Conservation (phyloP, 2,888 invertebrate genomes). For the Napeogenes sylphis region DNA sequence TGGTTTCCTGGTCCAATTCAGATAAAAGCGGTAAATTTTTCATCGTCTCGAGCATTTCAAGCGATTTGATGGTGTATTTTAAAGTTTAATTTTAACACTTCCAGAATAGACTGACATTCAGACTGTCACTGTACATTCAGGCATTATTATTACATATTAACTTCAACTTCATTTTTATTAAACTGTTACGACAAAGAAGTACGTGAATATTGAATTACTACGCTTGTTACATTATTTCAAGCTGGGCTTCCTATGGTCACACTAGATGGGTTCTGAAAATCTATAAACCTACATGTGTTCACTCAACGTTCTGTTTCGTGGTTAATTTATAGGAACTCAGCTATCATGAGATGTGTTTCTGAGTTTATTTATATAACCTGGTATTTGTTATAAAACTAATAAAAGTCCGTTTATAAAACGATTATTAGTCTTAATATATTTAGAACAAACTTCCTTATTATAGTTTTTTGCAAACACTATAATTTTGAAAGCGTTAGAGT, state of each 20-base stretch:
- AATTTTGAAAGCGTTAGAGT: too few relatives aligned
- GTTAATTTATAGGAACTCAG: constrained; percentile 26
- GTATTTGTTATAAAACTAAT: too few relatives aligned
- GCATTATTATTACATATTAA: constrained; percentile 21
- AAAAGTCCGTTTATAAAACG: too few relatives aligned
- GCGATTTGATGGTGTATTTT: constrained; percentile 33
- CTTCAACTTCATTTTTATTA: too few relatives aligned
- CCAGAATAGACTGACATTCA: constrained; percentile 29
- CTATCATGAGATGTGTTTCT: constrained; percentile 12
- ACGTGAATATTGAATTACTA: too few relatives aligned
- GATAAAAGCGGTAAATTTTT: constrained; percentile 57
- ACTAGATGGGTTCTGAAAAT: constrained; percentile 52
- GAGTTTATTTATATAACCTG: background rate
- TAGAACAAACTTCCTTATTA: constrained; percentile 1
- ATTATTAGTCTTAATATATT: constrained; percentile 1
- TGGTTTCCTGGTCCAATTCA: constrained; percentile 52
- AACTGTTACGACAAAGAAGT: too few relatives aligned
- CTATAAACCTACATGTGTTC: constrained; percentile 60
- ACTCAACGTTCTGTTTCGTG: constrained; percentile 25
- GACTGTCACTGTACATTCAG: constrained; percentile 4
- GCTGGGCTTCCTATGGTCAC: constrained; percentile 38
- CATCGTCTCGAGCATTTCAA: constrained; percentile 41
- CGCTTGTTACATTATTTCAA: constrained; percentile 19
- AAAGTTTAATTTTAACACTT: constrained; percentile 32
- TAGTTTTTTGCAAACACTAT: too few relatives aligned